phyloP scores from a whole-genome alignment of 2,888 invertebrate genomes.

The Crepidodera aurea region DNA sequence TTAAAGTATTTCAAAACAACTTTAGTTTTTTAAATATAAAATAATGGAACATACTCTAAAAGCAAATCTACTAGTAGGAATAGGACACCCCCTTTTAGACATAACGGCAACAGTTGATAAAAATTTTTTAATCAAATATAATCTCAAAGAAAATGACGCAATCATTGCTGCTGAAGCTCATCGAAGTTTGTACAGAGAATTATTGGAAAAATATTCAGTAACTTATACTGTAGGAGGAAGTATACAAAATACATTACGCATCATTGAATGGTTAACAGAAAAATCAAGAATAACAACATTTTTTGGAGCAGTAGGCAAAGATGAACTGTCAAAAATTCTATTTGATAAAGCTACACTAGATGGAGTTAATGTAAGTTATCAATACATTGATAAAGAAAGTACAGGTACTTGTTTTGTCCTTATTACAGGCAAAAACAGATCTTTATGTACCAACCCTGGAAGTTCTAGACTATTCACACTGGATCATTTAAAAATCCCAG shows the following conservation, averaged over 20 bases:
- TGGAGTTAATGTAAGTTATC: conserved; percentile 90
- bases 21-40: neutral
- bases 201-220: conserved; percentile 77
- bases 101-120: conserved; percentile 84
- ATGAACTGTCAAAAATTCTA: conserved; percentile 86
- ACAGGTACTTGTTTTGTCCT: conserved; percentile 98
- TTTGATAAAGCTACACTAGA: conserved; percentile 78
- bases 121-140: conserved; percentile 85
- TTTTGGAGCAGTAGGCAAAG: conserved; percentile 94
- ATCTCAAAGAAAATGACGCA: conserved; percentile 88
- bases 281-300: conserved; percentile 83
- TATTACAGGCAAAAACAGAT: conserved; percentile 87
- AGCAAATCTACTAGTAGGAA: conserved; percentile 85
- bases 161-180: conserved; percentile 93
- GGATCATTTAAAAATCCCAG: conserved; percentile 80
- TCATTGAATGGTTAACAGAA: conserved; percentile 90
- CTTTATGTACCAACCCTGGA: conserved; percentile 93
- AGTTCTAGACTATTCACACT: conserved; percentile 94
- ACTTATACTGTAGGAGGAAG: conserved; percentile 87
- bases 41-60: neutral
- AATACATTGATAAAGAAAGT: conserved; percentile 75
- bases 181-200: conserved; percentile 83
- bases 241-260: conserved; percentile 92
- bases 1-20: neutral
- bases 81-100: conserved; percentile 96